phyloP scores from a whole-genome alignment of 2,888 invertebrate species.

The Phragmatobia fuliginosa region DNA sequence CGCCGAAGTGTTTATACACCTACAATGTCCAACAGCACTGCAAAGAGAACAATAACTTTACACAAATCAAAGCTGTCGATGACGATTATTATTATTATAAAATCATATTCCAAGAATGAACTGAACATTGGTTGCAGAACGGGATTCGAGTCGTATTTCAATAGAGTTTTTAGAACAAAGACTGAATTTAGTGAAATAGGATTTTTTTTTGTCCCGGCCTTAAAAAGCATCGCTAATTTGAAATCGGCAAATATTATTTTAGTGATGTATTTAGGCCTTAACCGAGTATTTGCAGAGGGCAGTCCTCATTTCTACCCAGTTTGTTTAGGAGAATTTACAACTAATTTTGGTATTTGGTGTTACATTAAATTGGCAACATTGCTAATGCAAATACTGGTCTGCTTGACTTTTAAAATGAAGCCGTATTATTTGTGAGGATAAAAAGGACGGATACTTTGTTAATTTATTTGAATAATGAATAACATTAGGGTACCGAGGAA shows the following conservation, averaged over 20 bases:
- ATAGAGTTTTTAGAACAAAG: not conserved
- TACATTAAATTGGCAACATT: slow-evolving; percentile 36
- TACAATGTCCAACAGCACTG: no score
- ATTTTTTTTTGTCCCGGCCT: not conserved
- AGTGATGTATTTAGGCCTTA: slow-evolving; percentile 23
- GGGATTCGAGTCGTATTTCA: not conserved
- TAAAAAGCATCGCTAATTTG: slow-evolving; percentile 28
- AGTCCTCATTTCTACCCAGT: slow-evolving; percentile 33
- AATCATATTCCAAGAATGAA: no score
- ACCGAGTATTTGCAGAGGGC: slow-evolving; percentile 36
- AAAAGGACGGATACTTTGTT: slow-evolving; percentile 5
- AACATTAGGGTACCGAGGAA: no score
- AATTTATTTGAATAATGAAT: slow-evolving; percentile 1
- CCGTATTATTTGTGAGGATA: not conserved
- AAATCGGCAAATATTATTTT: slow-evolving; percentile 40
- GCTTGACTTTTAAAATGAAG: slow-evolving; percentile 15
- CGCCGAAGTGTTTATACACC: no score
- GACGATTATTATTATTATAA: no score
- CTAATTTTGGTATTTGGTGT: slow-evolving; percentile 45
- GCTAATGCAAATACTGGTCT: slow-evolving; percentile 7
- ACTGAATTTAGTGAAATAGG: not conserved
- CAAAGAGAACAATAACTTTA: no score
- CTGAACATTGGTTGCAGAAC: not conserved
- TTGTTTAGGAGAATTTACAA: slow-evolving; percentile 45
- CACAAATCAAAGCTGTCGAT: no score